These are phyloP conservation scores for Balaeniceps rex DNA, from an alignment of 2,113 vertebrate species.

Conservation along the genomic window DNA sequence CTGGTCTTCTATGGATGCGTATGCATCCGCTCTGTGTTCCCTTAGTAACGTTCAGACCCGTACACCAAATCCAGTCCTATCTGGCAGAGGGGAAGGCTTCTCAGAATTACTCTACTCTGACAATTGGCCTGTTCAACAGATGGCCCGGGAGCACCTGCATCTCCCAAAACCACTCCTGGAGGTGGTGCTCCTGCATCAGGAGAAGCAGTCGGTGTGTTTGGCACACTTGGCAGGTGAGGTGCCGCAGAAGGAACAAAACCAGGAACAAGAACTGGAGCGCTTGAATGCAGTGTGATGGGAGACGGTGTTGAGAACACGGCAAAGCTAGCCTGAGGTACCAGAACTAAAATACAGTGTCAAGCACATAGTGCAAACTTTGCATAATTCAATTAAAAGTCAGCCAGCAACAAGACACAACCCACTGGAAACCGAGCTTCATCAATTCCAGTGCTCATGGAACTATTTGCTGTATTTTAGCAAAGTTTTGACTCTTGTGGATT, in stretches of 20 bases:
- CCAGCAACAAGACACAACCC: neutral
- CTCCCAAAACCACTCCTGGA: neutral
- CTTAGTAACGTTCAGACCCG: too few species aligned
- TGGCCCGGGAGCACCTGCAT: neutral
- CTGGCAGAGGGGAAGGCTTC: neutral
- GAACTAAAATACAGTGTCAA: neutral
- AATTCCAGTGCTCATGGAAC: neutral
- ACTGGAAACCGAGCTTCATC: neutral
- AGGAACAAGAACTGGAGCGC: neutral
- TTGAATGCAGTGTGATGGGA: fast-evolving
- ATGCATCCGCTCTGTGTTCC: fast-evolving
- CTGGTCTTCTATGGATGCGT: fast-evolving
- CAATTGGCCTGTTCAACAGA: too few species aligned
- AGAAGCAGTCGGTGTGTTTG: neutral
- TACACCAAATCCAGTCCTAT: too few species aligned
- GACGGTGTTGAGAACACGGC: fast-evolving
- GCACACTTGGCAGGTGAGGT: neutral
- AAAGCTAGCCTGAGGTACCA: neutral
- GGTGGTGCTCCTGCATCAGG: neutral
- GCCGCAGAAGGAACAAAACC: neutral
- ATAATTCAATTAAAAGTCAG: neutral
- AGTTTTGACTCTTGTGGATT: neutral
- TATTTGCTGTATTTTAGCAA: neutral
- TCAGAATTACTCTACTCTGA: too few species aligned
- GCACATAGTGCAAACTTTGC: neutral